Percentiles rank a stretch among this genome's conserved stretches.
These are phyloP conservation scores for Amblyjoppa proteus DNA, from an alignment of 2,888 invertebrate species.

Conservation along the genomic window DNA sequence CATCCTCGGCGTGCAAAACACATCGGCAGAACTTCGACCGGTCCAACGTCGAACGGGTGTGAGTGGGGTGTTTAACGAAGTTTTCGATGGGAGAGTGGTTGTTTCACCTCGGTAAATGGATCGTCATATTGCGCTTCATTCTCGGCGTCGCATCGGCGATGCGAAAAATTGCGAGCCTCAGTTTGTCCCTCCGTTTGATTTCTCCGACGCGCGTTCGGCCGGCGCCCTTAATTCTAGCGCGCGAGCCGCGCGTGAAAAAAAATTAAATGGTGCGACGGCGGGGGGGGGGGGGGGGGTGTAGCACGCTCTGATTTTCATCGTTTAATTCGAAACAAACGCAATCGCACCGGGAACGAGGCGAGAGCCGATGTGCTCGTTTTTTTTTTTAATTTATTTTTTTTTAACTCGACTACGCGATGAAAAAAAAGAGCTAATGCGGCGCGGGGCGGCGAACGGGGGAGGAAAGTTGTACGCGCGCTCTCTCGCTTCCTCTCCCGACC, in stretches of 20 bases:
- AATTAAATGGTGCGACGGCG: neutral
- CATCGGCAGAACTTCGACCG: no score
- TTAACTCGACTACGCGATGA: neutral
- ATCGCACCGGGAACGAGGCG: conserved; percentile 1
- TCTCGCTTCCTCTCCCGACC: neutral
- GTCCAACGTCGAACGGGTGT: no score
- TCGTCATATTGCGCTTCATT: no score
- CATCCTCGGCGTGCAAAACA: neutral
- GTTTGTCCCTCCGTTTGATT: conserved; percentile 70
- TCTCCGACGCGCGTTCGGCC: conserved; percentile 26
- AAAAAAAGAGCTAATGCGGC: neutral
- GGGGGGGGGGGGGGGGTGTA: neutral
- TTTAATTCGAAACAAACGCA: conserved; percentile 70
- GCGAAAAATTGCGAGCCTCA: conserved; percentile 4
- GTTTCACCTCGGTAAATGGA: no score
- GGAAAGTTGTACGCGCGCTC: conserved; percentile 36
- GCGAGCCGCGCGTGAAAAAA: neutral
- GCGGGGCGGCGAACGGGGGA: neutral
- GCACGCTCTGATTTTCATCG: conserved; percentile 47
- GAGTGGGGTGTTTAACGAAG: no score
- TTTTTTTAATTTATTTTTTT: neutral
- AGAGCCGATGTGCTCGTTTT: conserved; percentile 10
- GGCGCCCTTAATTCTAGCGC: conserved; percentile 67
- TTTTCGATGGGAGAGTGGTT: no score
- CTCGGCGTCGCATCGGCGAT: no score